Evolutionary conservation across 2,113 vertebrate species (phyloP), one percentile per base, ranked within the genome.

Genomic region (Sprattus sprattus): DNA sequence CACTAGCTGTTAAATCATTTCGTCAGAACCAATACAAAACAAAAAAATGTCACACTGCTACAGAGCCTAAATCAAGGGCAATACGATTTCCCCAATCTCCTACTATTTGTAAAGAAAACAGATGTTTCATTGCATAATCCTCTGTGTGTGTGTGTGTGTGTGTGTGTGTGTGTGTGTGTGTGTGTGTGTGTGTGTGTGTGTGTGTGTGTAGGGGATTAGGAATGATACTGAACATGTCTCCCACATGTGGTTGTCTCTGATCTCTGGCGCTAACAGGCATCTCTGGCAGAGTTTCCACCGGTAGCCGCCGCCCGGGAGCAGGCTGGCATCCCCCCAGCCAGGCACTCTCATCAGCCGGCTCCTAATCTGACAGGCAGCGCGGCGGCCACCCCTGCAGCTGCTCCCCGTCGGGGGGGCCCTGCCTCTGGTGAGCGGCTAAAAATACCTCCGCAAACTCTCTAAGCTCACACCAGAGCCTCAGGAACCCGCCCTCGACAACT

Each of bases 361-460:
- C 88, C 87, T 95, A 93, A 93, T 92, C 93, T 93, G 92, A 93
- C 92, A 92, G 91, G 88, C 92, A 89, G 86, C 22, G 86, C 86
- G 20, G 80, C 84, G 90, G 91, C 90, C 91, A 22, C 86, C 86
- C 84, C 82, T 93, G 93, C 94, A 95, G 94, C 93, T 94, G 95
- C 92, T 93, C 90, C 86, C 89, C 90, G 93, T 91, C 86, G 89
- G 91, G 92, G 64, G n/a, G n/a, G 22, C 25, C 25, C 64, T 13
- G 64, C 71, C 71, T 39, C 28, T 78, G 10, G 71, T 78, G 32
- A 3, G 71, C 11, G 4, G 28, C 71, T 78, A 78, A 32, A 78
- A 78, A 78, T 78, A 78, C 71, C 16, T 89, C 91, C 86, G 90
- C 87, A 85, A 39, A 86, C 80, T 88, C 93, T 95, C 95, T 93